phyloP scores from a whole-genome alignment of 1,140 invertebrate species.

The Drosophila trapezifrons region DNA sequence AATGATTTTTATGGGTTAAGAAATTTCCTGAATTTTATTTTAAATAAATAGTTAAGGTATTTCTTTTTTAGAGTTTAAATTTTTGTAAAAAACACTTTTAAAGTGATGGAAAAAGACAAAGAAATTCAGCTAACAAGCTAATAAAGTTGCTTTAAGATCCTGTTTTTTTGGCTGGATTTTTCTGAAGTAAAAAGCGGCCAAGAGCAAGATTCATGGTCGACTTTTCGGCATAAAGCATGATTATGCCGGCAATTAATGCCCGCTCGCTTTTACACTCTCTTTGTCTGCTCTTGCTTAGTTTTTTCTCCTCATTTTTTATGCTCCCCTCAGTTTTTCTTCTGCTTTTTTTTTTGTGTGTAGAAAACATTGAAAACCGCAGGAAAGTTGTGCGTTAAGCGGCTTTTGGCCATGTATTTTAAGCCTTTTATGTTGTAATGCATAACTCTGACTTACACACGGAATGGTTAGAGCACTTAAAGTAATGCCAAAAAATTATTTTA shows the following conservation, averaged over 20 bases:
- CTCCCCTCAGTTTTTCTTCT: not conserved
- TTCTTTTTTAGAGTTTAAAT: too few relatives aligned
- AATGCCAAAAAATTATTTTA: slow-evolving; percentile 81
- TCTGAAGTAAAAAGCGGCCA: not conserved
- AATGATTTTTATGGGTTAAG: not conserved
- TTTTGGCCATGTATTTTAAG: slow-evolving; percentile 62
- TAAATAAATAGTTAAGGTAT: not conserved
- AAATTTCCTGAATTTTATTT: not conserved
- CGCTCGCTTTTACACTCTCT: slow-evolving; percentile 1
- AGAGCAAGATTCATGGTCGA: slow-evolving; percentile 27
- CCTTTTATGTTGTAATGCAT: slow-evolving; percentile 55
- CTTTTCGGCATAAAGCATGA: slow-evolving; percentile 65
- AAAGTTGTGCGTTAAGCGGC: slow-evolving; percentile 68
- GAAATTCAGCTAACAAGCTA: slow-evolving; percentile 2
- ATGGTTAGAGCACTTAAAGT: slow-evolving; percentile 51
- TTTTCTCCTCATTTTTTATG: not conserved
- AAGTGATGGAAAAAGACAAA: not conserved
- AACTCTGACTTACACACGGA: slow-evolving; percentile 40
- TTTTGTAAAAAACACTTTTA: too few relatives aligned
- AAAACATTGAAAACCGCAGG: slow-evolving; percentile 49
- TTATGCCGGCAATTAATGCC: slow-evolving; percentile 64
- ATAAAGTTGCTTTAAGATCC: slow-evolving; percentile 1
- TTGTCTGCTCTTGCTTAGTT: not conserved
- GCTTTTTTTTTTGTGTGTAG: not conserved
- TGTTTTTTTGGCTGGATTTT: not conserved